These are phyloP conservation scores for Oxytorus armatus DNA, from an alignment of 2,888 invertebrate species.

Conservation along the genomic window DNA sequence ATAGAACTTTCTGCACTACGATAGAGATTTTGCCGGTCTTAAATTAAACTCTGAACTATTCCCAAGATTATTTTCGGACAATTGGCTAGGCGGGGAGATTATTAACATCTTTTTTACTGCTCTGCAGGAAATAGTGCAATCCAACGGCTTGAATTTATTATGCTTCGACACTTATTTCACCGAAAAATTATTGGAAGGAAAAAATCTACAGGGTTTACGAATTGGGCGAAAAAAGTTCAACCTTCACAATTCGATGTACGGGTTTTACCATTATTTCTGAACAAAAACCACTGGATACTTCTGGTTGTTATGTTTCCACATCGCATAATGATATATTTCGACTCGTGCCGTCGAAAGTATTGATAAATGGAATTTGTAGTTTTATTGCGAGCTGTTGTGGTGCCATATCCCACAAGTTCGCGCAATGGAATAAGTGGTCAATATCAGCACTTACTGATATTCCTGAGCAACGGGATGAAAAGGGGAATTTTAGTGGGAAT, in stretches of 20 bases:
- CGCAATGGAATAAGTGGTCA: constrained; percentile 28
- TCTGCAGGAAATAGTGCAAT: constrained; percentile 14
- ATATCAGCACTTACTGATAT: constrained; percentile 8
- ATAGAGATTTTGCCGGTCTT: constrained; percentile 14
- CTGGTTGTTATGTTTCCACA: constrained; percentile 15
- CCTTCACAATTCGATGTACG: constrained; percentile 10
- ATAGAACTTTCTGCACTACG: constrained; percentile 9
- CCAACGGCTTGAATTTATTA: background rate
- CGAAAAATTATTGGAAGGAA: constrained; percentile 1
- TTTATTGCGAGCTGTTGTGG: constrained; percentile 20
- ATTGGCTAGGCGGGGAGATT: constrained; percentile 28
- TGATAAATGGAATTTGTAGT: constrained; percentile 18
- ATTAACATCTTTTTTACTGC: constrained; percentile 32
- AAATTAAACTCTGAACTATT: background rate
- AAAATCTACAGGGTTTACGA: constrained; percentile 13
- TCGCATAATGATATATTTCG: constrained; percentile 14
- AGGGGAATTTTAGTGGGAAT: constrained; percentile 21
- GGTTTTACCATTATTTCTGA: constrained; percentile 3
- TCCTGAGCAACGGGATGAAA: background rate
- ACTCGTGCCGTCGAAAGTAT: background rate
- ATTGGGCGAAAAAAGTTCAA: constrained; percentile 15
- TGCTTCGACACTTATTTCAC: constrained; percentile 27
- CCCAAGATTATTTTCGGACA: background rate
- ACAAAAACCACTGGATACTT: constrained; percentile 10
- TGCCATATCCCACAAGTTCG: background rate